Conservation (phyloP, 2,888 invertebrate genomes). For the Blastobasis lacticolella region DNA sequence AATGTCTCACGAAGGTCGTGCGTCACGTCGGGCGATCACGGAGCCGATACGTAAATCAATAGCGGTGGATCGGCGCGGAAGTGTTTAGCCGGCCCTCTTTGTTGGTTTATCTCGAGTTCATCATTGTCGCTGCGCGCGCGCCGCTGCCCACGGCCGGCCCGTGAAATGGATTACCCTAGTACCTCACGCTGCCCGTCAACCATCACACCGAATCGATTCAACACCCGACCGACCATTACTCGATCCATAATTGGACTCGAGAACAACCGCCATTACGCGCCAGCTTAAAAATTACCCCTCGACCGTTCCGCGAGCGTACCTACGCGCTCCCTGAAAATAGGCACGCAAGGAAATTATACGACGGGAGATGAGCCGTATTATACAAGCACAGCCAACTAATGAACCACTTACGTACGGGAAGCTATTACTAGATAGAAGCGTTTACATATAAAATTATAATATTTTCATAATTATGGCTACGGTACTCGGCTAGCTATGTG, state of each 20-base stretch:
- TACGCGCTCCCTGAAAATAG: neutral
- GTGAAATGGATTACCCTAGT: constrained; percentile 8
- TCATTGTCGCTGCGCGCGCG: constrained; percentile 10
- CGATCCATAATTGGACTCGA: too few species aligned
- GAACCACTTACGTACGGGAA: constrained; percentile 21
- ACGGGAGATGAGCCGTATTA: constrained; percentile 2
- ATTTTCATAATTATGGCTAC: constrained; percentile 20
- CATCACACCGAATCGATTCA: constrained; percentile 6
- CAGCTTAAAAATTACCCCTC: too few species aligned
- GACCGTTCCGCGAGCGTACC: too few species aligned
- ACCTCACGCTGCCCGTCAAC: constrained; percentile 5
- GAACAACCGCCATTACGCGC: too few species aligned
- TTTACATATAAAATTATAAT: constrained; percentile 21
- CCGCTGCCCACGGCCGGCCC: constrained; percentile 1
- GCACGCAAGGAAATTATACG: neutral
- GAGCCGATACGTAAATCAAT: constrained; percentile 22
- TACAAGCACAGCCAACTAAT: constrained; percentile 10
- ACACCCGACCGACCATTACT: neutral
- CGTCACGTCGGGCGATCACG: constrained; percentile 25
- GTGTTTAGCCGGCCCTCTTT: constrained; percentile 7
- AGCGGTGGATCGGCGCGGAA: constrained; percentile 19
- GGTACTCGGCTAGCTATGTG: too few species aligned
- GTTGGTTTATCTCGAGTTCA: constrained; percentile 15
- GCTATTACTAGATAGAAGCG: constrained; percentile 15
- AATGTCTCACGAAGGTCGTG: constrained; percentile 29